Base-by-base conservation (phyloP, 37 sponge, comb jelly and placozoan genomes). In the Dysidea cf. avara region DNA sequence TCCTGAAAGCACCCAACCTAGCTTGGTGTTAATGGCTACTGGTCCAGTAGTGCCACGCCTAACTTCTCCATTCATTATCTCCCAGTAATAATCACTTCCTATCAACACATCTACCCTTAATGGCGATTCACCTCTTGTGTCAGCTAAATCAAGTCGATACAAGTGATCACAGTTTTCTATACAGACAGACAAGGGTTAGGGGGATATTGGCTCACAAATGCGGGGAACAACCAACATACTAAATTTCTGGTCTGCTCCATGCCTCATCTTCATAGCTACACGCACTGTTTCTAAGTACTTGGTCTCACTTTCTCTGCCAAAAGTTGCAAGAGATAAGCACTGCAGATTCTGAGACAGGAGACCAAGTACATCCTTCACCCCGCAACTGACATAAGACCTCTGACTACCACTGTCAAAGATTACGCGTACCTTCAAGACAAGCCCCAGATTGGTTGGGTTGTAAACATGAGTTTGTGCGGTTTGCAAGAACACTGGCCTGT, bases 381-480 rank as follows among this genome's bases (percentile, higher is more conserved):
- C 37, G 12, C 61, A 61, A 1, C 38, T 80, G 40, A 80, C 61
- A 52, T 63, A n/a, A n/a, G n/a, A n/a, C n/a, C n/a, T n/a, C n/a
- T n/a, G n/a, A n/a, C n/a, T n/a, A n/a, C n/a, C n/a, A 39, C 61
- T 55, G 69, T 80, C 81, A 30, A 80, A 29, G 1, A 80, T 52
- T 35, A 69, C 39, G 11, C 55, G 48, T 4, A 70, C 55, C 39
- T 62, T 40, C 20, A 62, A 2, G 18, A 26, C 9, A 6, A 33
- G 5, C 30, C 25, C 2, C 5, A 22, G 59, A 24, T 70, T 70
- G 7, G 3, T 21, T 0, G 71, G 81, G 34, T 80, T 66, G 55
- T 51, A 28, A 13, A 61, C 43, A 29, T 30, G 21, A 2, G 53
- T 39, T 16, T 55, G 47, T 33, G 80, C 80, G 18, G 80, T 79